phyloP scores from a whole-genome alignment of 2,888 invertebrate species.

The Drosophila paranaensis region DNA sequence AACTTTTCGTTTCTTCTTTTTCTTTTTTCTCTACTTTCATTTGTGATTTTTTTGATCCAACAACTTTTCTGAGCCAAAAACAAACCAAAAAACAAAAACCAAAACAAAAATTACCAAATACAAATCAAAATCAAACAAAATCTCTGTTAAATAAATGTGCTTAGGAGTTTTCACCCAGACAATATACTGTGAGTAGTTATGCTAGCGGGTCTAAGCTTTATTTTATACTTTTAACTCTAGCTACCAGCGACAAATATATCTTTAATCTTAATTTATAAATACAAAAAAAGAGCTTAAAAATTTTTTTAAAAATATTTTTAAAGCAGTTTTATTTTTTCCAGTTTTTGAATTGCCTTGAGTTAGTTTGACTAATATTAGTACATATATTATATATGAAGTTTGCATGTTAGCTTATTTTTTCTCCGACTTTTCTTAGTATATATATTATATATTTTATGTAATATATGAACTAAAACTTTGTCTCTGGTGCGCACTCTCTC shows the following conservation, averaged over 20 bases:
- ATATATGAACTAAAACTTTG: slow-evolving; percentile 1
- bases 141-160: slow-evolving; percentile 66
- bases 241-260: slow-evolving; percentile 28
- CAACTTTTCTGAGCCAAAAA: slow-evolving; percentile 40
- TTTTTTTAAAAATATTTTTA: slow-evolving; percentile 4
- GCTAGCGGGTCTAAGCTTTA: slow-evolving; percentile 36
- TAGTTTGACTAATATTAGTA: slow-evolving; percentile 28
- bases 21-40: slow-evolving; percentile 53
- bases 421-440: neutral
- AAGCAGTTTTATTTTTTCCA: slow-evolving; percentile 14
- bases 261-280: slow-evolving; percentile 5
- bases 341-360: slow-evolving; percentile 3
- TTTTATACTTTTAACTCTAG: slow-evolving; percentile 26
- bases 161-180: slow-evolving; percentile 85
- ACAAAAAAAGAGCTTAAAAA: slow-evolving; percentile 24
- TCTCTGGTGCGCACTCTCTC: slow-evolving; percentile 9
- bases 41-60: slow-evolving; percentile 50
- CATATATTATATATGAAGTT: neutral
- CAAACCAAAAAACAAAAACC: slow-evolving; percentile 40
- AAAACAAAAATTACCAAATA: slow-evolving; percentile 54
- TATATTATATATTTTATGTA: neutral
- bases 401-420: slow-evolving; percentile 31
- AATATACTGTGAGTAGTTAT: slow-evolving; percentile 84
- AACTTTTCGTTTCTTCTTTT: slow-evolving; percentile 70
- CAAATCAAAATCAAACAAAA: slow-evolving; percentile 35